Base-by-base conservation (phyloP, 1,140 invertebrate genomes). In the Oryzaephilus surinamensis region DNA sequence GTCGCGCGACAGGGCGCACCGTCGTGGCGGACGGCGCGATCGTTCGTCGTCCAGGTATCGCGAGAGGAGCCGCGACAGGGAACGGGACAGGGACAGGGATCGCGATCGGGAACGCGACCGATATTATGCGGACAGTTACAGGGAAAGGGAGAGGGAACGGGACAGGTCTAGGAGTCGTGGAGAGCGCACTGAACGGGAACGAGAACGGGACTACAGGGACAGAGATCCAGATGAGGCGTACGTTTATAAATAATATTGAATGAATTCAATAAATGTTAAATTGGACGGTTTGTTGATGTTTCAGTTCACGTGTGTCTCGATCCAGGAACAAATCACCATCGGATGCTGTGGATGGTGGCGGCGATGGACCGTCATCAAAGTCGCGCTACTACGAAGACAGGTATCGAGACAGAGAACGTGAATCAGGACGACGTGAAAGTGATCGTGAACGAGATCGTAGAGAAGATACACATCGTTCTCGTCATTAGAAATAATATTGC, bases 321-420 rank as follows among this genome's bases (percentile, higher is more conserved):
- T 35, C 18, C 23, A 58, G 59, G 58, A 64, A 73, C 55, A 73
- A 77, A 64, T 69, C 70, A 55, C 64, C 72, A 45, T 63, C 69
- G 38, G 67, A 73, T 52, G 69, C 70, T 42, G 60, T 67, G 49
- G 70, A 67, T 60, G 67, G 59, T 56, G 63, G 52, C 58, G 73
- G 64, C 54, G 56, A 59, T 50, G n/a, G n/a, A n/a, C 61, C 70
- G 46, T 62, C 67, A 53, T 65, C 67, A 50, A 70, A 70, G 55
- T 62, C 69, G 21, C 73, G 81, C 45, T 87, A 85, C 69, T 85
- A 87, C 67, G 82, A 84, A 49, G 82, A 84, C 61, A 70, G 83
- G 44, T 84, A 85, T 67, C 73, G 81, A 51, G n/a, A n/a, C n/a
- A n/a, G n/a, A n/a, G 80, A 83, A 54, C 70, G 77, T 39, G 71